Base-by-base conservation (phyloP, 2,113 vertebrate genomes). In the Carlito syrichta region DNA sequence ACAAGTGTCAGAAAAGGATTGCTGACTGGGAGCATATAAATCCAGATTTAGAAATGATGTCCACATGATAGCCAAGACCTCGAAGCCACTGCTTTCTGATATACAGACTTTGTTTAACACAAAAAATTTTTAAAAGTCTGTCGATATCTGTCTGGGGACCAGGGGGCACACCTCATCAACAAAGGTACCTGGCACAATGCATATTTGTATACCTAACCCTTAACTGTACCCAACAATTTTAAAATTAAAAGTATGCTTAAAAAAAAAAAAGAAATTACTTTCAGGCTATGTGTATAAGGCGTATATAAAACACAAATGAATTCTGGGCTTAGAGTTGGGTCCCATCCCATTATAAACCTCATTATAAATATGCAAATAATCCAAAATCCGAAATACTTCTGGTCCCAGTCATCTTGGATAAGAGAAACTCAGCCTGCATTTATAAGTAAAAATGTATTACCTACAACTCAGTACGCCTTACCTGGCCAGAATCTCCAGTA, bases 401-500 rank as follows among this genome's bases (percentile, higher is more conserved):
- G 27, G 43, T 30, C 68, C 68, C 68, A 40, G 40, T 25, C 27
- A 76, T 48, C 25, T 27, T 30, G 43, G 27, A 74, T 32, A 48
- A 76, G 8, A 27, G 45, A 48, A 17, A 32, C 27, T 32, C 73
- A 48, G 32, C 16, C 43, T 32, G 43, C 2, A 85, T 54, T 94
- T 79, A 50, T 17, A 86, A 79, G 40, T 8, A 35, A 50, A n/a
- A 58, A 91, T 43, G 40, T 1, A 40, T 62, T 35, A 73, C 32
- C 27, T 32, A 74, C 50, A 8, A 54, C 38, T 81, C 40, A 84
- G 86, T n/a, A 73, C 22, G 84, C 88, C 45, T 50, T 98, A 99
- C 99, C 99, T 99, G 99, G 91, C 99, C 99, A 77, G 99, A 99
- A 98, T 99, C 99, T 87, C 99, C 99, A 73, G 99, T 99, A 98